A percentile compares a stretch with the other conserved stretches of the same genome.
These are phyloP conservation scores for Meriones psammophilus DNA, from an alignment of 2,797 vertebrate species.

Conservation along the genomic window DNA sequence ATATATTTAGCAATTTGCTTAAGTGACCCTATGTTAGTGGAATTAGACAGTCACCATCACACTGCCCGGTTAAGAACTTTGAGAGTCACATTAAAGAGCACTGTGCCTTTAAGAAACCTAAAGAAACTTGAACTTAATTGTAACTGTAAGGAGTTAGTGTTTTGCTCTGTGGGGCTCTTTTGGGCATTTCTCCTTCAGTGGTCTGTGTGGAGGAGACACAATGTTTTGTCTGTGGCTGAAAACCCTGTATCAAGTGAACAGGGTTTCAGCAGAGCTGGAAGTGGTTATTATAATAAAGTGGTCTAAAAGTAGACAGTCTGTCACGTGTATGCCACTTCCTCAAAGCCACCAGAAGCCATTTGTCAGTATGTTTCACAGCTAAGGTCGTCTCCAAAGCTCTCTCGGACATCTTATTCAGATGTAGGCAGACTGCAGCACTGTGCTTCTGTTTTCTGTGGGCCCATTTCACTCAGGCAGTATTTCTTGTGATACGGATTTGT, in stretches of 20 bases:
- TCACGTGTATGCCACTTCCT: conserved; percentile 57
- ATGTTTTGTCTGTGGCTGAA: conserved; percentile 61
- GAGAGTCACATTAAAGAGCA: conserved; percentile 4
- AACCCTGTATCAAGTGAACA: conserved; percentile 65
- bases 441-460: conserved; percentile 81
- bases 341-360: conserved; percentile 56
- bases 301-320: conserved; percentile 61
- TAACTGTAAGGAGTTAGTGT: conserved; percentile 51
- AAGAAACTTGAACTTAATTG: neutral
- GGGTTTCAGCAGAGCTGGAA: conserved; percentile 50
- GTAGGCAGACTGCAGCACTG: conserved; percentile 59
- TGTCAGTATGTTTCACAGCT: neutral
- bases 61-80: conserved; percentile 3
- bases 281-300: conserved; percentile 62
- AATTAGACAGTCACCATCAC: neutral
- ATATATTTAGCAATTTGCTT: conserved; percentile 57
- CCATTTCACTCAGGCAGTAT: conserved; percentile 79
- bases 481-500: conserved; percentile 82
- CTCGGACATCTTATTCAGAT: conserved; percentile 49
- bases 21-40: neutral
- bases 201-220: conserved; percentile 44
- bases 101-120: conserved; percentile 43
- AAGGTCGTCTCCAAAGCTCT: conserved; percentile 15
- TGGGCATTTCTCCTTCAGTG: conserved; percentile 9
- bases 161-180: conserved; percentile 24